Evolutionary conservation across 2,797 vertebrate species (phyloP).

Genomic region (Pangasius mekongensis): DNA sequence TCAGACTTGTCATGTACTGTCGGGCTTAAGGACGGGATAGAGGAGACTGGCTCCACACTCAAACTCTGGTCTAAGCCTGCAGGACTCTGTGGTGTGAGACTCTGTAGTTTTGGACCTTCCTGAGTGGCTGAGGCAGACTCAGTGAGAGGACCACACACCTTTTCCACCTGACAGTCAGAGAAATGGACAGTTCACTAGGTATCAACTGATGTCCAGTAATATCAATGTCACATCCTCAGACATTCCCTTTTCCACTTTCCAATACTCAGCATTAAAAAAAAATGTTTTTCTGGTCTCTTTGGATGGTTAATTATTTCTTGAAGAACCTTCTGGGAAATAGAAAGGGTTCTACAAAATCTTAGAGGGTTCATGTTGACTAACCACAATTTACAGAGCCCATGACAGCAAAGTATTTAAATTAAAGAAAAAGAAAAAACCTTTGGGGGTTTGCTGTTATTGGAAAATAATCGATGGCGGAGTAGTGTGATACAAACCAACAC

Average conservation of each 20-base stretch:
- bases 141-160: constrained; percentile 73
- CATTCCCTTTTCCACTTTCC: neutral
- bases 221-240: neutral
- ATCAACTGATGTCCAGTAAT: neutral
- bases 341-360: neutral
- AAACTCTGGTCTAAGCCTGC: constrained; percentile 22
- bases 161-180: constrained; percentile 70
- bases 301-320: neutral
- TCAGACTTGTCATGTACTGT: neutral
- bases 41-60: constrained; percentile 21
- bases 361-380: neutral
- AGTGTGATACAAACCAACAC: neutral
- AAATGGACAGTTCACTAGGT: neutral
- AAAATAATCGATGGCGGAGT: neutral
- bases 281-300: neutral
- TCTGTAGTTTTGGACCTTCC: neutral
- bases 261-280: neutral
- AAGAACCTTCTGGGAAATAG: neutral
- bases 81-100: constrained; percentile 45
- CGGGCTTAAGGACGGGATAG: constrained; percentile 35
- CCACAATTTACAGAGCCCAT: neutral
- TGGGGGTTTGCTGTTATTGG: neutral
- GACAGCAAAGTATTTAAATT: neutral
- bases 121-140: constrained; percentile 37
- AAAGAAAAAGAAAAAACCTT: neutral